Evolutionary conservation across 2,797 vertebrate species (phyloP).

Genomic region (Macropodus opercularis): DNA sequence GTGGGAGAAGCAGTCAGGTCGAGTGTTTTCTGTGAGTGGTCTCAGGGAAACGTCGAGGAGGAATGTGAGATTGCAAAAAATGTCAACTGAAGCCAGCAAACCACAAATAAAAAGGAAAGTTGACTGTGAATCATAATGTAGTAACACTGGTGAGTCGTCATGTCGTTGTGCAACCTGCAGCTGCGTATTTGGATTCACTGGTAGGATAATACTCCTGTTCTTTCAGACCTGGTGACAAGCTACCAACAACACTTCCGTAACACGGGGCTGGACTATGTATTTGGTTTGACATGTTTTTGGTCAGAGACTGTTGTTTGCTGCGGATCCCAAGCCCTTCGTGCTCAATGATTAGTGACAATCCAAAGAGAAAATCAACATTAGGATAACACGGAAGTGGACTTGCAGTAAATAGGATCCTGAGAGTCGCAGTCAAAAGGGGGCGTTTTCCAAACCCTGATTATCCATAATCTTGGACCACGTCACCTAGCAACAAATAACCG

Average conservation of each 20-base stretch:
- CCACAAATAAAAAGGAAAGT: slow-evolving; percentile 11
- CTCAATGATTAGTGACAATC: slow-evolving; percentile 67
- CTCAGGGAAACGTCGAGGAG: slow-evolving; percentile 70
- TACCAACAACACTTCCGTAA: slow-evolving; percentile 39
- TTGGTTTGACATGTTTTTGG: slow-evolving; percentile 79
- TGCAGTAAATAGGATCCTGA: slow-evolving; percentile 94
- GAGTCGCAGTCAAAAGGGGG: slow-evolving; percentile 76
- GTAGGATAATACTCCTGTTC: not conserved
- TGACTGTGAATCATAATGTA: slow-evolving; percentile 23
- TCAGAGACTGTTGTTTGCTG: slow-evolving; percentile 67
- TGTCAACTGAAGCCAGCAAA: slow-evolving; percentile 38
- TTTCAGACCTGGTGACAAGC: slow-evolving; percentile 65
- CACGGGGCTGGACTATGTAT: slow-evolving; percentile 56
- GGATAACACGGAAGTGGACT: slow-evolving; percentile 73
- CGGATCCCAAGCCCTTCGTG: slow-evolving; percentile 70
- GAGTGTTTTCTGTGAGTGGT: slow-evolving; percentile 35
- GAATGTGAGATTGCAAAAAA: slow-evolving; percentile 71
- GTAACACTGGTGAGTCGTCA: slow-evolving; percentile 1
- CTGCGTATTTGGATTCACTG: slow-evolving; percentile 33
- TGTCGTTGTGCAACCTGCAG: too few species aligned
- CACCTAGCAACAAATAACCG: slow-evolving; percentile 75
- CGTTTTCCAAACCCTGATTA: slow-evolving; percentile 79
- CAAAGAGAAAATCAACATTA: slow-evolving; percentile 64
- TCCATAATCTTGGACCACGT: slow-evolving; percentile 79
- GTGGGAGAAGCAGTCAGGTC: slow-evolving; percentile 46